These are phyloP conservation scores for Choloepus didactylus DNA, from an alignment of 2,797 vertebrate species.

Conservation along the genomic window DNA sequence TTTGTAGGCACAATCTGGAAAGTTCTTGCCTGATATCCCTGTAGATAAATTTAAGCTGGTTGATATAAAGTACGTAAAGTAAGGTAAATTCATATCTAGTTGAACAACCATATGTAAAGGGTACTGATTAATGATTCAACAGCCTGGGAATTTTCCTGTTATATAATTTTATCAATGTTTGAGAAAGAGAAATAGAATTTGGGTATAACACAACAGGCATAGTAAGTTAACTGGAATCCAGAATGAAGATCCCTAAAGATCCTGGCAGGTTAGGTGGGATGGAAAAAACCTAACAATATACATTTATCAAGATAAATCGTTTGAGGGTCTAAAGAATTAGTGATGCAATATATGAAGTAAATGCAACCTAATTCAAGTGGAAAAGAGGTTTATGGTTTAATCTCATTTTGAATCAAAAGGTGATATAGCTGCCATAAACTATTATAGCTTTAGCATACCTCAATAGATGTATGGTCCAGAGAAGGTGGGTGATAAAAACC, in stretches of 20 bases:
- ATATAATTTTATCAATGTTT: slow-evolving; percentile 10
- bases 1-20: not conserved
- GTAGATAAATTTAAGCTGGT: not conserved
- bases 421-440: not conserved
- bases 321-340: not conserved
- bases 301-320: slow-evolving; percentile 29
- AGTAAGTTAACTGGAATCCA: slow-evolving; percentile 4
- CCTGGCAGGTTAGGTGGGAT: not conserved
- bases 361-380: not conserved
- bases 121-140: not conserved
- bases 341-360: slow-evolving; percentile 11
- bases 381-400: slow-evolving; percentile 42
- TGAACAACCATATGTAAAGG: not conserved
- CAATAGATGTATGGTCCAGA: not conserved
- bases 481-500: not conserved
- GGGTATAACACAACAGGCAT: not conserved
- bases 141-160: not conserved
- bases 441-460: slow-evolving; percentile 20
- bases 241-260: slow-evolving; percentile 40
- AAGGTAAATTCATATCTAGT: not conserved
- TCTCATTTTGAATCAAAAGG: slow-evolving; percentile 47
- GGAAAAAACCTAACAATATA: not conserved
- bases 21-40: not conserved
- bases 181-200: slow-evolving; percentile 39
- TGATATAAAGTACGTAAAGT: not conserved